These are phyloP conservation scores for Drosophila lacicola DNA, from an alignment of 2,888 invertebrate genomes.

Conservation along the genomic window DNA sequence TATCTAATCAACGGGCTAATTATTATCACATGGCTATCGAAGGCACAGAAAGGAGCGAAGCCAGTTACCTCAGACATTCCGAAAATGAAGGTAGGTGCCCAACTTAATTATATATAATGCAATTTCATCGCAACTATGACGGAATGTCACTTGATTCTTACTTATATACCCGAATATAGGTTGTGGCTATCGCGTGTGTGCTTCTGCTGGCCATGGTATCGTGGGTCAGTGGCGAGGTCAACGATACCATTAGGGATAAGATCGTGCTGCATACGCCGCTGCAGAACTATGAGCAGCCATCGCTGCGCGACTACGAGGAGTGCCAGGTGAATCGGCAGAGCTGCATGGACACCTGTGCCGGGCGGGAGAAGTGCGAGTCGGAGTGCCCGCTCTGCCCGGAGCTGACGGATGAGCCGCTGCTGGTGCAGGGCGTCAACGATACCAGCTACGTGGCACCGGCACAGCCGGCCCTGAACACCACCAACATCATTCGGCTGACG, in stretches of 20 bases:
- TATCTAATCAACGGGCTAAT: conserved; percentile 48
- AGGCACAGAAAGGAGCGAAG: conserved; percentile 8
- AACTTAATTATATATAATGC: conserved; percentile 1
- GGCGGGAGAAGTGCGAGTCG: conserved; percentile 41
- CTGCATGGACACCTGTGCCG: conserved; percentile 63
- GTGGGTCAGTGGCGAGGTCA: conserved; percentile 14
- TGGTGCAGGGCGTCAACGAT: conserved; percentile 82
- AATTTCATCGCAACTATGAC: neutral
- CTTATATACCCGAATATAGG: conserved; percentile 25
- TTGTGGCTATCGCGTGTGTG: conserved; percentile 2
- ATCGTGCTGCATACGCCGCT: conserved; percentile 78
- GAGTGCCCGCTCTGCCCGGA: conserved; percentile 80
- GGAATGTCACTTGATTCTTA: conserved; percentile 6
- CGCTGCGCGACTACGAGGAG: conserved; percentile 74
- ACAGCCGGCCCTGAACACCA: conserved; percentile 65
- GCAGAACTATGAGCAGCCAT: conserved; percentile 78
- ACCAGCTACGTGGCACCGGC: conserved; percentile 59
- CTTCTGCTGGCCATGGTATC: conserved; percentile 23
- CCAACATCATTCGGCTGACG: conserved; percentile 78
- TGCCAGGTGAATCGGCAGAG: conserved; percentile 67
- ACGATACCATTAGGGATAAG: conserved; percentile 38
- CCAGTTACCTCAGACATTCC: conserved; percentile 1
- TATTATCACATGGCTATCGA: neutral
- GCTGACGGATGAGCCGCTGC: conserved; percentile 68
- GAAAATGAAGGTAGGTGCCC: conserved; percentile 44